Conservation (phyloP, 2,797 vertebrate genomes). For the Ptychadena robeensis region DNA sequence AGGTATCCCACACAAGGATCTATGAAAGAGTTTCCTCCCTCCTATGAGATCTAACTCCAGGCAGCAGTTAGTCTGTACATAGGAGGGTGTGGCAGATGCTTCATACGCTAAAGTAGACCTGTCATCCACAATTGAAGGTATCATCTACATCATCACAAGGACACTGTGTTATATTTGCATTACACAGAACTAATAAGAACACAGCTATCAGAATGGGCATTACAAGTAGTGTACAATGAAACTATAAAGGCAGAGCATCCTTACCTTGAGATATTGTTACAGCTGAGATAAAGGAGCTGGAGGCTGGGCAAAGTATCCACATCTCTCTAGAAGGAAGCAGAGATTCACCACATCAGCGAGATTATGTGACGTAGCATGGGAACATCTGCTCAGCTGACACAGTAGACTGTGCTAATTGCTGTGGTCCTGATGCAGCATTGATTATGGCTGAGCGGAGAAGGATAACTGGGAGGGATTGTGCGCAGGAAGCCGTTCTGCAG, state of each 20-base stretch:
- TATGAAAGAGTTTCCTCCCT: background rate
- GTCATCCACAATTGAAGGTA: background rate
- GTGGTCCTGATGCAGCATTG: slow-evolving; percentile 67
- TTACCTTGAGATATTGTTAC: slow-evolving; percentile 97
- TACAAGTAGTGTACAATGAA: background rate
- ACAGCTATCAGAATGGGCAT: background rate
- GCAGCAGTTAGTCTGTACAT: background rate
- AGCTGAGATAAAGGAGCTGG: slow-evolving; percentile 95
- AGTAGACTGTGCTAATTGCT: slow-evolving; percentile 46
- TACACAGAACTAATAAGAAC: background rate
- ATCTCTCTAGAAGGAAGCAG: slow-evolving; percentile 85
- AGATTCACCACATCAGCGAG: slow-evolving; percentile 67
- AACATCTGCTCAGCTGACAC: slow-evolving; percentile 58
- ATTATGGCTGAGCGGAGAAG: slow-evolving; percentile 67
- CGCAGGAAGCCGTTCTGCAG: slow-evolving; percentile 71
- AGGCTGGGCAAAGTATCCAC: slow-evolving; percentile 91
- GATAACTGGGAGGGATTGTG: slow-evolving; percentile 76
- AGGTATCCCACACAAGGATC: background rate
- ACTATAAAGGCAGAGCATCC: slow-evolving; percentile 55
- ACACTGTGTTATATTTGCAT: background rate
- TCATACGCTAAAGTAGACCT: background rate
- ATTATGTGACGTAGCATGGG: slow-evolving; percentile 59
- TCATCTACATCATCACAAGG: background rate
- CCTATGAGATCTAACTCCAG: background rate
- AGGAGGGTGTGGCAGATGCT: slow-evolving; percentile 41